A percentile compares a stretch with the other conserved stretches of the same genome.
Evolutionary conservation across 2,888 invertebrate genomes (phyloP).

Genomic region (Protonemura montana): DNA sequence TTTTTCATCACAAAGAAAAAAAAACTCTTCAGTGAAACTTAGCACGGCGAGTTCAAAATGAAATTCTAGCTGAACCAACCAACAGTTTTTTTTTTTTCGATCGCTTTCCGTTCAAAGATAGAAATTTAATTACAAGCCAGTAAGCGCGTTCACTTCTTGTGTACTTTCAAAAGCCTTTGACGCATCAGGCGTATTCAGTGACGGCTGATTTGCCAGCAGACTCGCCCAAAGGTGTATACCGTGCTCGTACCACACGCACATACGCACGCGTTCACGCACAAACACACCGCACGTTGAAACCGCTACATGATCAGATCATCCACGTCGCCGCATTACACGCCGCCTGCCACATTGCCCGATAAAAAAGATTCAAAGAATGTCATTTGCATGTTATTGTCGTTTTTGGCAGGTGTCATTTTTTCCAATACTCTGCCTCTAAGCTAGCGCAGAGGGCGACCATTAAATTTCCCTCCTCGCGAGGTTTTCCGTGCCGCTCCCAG

Average conservation of each 20-base stretch:
- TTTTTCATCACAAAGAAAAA: background rate
- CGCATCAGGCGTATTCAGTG: background rate
- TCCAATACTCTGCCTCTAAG: background rate
- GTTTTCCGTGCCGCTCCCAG: background rate
- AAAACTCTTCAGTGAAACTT: too few species aligned
- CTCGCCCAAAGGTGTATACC: background rate
- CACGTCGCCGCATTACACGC: too few species aligned
- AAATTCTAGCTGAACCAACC: too few species aligned
- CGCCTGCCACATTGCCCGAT: background rate
- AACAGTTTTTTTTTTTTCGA: background rate
- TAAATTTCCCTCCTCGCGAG: background rate
- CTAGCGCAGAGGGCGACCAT: background rate
- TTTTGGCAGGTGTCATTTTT: constrained; percentile 33
- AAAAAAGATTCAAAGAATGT: constrained; percentile 15
- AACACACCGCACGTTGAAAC: too few species aligned
- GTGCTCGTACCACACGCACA: background rate
- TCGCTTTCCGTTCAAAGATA: background rate
- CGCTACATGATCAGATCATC: background rate
- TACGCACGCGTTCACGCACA: background rate
- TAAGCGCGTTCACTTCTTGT: background rate
- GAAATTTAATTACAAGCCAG: background rate
- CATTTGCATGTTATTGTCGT: constrained; percentile 18
- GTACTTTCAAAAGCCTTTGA: background rate
- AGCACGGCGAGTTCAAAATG: too few species aligned
- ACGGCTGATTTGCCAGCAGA: background rate